Evolutionary conservation across 2,113 vertebrate genomes (phyloP).

Genomic region (Zosterops lateralis): DNA sequence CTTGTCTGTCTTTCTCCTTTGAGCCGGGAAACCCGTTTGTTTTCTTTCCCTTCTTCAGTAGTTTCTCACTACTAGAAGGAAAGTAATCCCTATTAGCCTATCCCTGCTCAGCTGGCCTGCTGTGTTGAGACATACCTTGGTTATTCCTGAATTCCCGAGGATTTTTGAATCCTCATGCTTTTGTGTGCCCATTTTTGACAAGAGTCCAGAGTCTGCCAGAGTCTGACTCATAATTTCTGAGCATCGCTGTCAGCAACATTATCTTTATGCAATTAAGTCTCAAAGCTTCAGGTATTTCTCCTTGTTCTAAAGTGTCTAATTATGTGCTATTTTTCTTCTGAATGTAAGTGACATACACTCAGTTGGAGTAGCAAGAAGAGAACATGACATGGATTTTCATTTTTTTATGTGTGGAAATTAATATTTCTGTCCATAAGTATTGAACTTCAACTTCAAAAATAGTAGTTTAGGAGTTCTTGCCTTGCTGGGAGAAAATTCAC

Average conservation of each 20-base stretch:
- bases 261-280: not conserved
- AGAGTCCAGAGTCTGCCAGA: not conserved
- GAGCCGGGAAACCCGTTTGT: not conserved
- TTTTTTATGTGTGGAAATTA: not conserved
- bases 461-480: not conserved
- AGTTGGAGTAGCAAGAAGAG: not conserved
- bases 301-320: not conserved
- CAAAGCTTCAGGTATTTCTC: not conserved
- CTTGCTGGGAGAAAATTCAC: not conserved
- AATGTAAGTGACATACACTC: not conserved
- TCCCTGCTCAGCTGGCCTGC: not conserved
- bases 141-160: not conserved
- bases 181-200: not conserved
- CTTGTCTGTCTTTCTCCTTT: not conserved
- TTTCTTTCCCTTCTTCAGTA: not conserved
- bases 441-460: not conserved
- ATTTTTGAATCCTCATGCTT: not conserved
- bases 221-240: not conserved
- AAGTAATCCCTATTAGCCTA: not conserved
- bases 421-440: not conserved
- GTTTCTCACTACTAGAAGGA: not conserved
- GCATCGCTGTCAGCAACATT: not conserved
- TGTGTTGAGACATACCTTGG: not conserved
- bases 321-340: not conserved
- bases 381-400: not conserved